phyloP scores from a whole-genome alignment of 2,113 vertebrate species.

The Charadrius vociferus region DNA sequence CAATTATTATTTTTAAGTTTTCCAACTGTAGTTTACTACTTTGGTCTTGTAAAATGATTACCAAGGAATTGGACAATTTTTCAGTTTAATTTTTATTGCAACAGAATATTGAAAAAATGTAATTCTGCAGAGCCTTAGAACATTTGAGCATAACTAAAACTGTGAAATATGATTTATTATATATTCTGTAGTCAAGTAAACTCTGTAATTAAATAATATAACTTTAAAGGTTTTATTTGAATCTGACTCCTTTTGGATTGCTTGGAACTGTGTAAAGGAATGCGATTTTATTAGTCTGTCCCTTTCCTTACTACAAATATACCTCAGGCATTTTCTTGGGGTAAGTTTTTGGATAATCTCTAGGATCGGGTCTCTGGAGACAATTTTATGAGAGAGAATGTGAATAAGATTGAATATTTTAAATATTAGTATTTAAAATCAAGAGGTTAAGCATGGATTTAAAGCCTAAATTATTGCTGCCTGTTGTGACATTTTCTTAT shows the following conservation, averaged over 20 bases:
- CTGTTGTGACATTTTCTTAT: no score
- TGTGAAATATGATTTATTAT: not conserved
- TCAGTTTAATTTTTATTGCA: not conserved
- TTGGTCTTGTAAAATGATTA: not conserved
- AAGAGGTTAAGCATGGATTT: not conserved
- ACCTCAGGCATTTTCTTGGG: not conserved
- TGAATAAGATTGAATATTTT: not conserved
- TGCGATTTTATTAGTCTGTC: not conserved
- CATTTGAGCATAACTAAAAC: not conserved
- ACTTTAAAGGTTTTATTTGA: not conserved
- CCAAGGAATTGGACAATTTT: not conserved
- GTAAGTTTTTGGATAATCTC: not conserved
- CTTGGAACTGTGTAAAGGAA: not conserved
- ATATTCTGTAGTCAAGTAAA: not conserved
- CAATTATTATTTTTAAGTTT: not conserved
- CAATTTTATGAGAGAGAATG: not conserved
- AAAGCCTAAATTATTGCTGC: not conserved
- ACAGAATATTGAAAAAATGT: not conserved
- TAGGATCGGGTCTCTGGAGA: not conserved
- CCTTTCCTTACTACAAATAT: not conserved
- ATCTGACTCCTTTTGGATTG: not conserved
- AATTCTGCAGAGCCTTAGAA: not conserved
- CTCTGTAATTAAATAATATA: not conserved
- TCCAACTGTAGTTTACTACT: not conserved
- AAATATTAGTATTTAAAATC: not conserved